phyloP scores from a whole-genome alignment of 2,113 vertebrate genomes.

The Ariopsis seemanni region DNA sequence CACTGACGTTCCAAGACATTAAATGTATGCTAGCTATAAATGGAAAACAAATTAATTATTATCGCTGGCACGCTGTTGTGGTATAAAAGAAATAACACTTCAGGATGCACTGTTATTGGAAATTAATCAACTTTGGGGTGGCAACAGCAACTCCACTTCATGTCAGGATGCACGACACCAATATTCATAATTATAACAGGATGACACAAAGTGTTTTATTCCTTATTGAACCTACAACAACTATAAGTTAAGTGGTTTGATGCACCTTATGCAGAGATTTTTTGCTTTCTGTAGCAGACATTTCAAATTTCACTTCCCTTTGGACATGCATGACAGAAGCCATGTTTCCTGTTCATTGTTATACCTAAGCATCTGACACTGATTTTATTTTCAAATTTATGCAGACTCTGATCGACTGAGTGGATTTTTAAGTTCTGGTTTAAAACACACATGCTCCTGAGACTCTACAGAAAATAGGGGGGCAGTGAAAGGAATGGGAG shows the following conservation, averaged over 20 bases:
- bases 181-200: neutral
- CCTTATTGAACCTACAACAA: neutral
- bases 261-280: constrained; percentile 36
- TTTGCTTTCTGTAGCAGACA: neutral
- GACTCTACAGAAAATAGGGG: constrained; percentile 35
- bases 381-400: constrained; percentile 40
- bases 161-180: too few relatives aligned
- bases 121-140: neutral
- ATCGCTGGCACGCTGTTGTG: neutral
- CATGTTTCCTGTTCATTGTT: constrained; percentile 18
- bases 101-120: neutral
- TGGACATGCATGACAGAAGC: constrained; percentile 28
- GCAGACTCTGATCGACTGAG: neutral
- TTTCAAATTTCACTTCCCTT: constrained; percentile 18
- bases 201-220: neutral
- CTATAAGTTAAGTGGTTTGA: neutral
- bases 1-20: neutral
- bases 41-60: neutral
- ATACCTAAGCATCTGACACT: constrained; percentile 45
- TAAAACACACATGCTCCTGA: constrained; percentile 42
- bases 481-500: constrained; percentile 49
- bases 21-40: neutral
- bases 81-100: neutral
- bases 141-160: neutral
- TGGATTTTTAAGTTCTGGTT: constrained; percentile 26